A percentile compares a stretch with the other conserved stretches of the same genome.
phyloP scores from a whole-genome alignment of 2,113 vertebrate species.

The Ascaphus truei region DNA sequence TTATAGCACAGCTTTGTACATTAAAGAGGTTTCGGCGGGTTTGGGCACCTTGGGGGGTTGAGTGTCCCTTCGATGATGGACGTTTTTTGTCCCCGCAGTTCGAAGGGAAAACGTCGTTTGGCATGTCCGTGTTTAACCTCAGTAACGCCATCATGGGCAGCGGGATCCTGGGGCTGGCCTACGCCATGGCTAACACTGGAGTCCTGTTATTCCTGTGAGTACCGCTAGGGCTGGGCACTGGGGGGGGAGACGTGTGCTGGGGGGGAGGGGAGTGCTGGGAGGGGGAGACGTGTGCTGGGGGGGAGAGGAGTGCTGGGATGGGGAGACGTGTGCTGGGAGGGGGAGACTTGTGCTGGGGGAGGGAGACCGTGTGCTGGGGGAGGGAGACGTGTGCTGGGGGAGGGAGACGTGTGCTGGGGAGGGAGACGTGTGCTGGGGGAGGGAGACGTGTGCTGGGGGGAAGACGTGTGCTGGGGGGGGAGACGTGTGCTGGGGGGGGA shows the following conservation, averaged over 20 bases:
- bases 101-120: conserved; percentile 94
- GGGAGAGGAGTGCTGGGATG: too few species aligned
- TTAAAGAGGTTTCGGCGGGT: too few species aligned
- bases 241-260: not conserved
- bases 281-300: not conserved
- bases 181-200: conserved; percentile 95
- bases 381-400: not conserved
- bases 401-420: too few species aligned
- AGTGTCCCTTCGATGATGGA: not conserved
- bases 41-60: not conserved
- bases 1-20: too few species aligned
- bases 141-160: conserved; percentile 98
- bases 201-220: conserved; percentile 95
- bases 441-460: too few species aligned
- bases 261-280: not conserved
- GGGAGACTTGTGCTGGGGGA: not conserved
- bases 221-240: not conserved
- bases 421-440: too few species aligned
- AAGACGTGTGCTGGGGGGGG: too few species aligned
- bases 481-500: too few species aligned
- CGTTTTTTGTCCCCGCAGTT: conserved; percentile 62
- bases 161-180: conserved; percentile 91
- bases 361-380: not conserved
- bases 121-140: conserved; percentile 97
- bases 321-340: not conserved